Base-by-base conservation (phyloP, 2,888 invertebrate species). In the Apotomis turbidana region DNA sequence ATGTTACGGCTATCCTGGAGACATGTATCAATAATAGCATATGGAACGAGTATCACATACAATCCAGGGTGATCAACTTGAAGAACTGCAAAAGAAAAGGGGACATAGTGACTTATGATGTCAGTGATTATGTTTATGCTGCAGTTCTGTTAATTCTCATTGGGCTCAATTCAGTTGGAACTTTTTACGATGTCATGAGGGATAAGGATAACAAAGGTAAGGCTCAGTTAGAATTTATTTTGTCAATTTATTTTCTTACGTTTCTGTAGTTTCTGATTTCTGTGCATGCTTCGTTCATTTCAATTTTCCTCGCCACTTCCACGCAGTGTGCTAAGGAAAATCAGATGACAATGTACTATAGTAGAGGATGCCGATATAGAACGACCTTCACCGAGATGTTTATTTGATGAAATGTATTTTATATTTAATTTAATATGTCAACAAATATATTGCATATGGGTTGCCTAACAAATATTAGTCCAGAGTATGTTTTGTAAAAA, bases 21-120 rank as follows among this genome's bases (percentile, higher is more conserved):
- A 70, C 59, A 1, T 76, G 76, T 70, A 60, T 74, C 4, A 76
- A 76, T 52, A 63, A 66, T 5, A 64, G 73, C 12, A 46, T 75
- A 3, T 74, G 74, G 74, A 61, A 60, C 9, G 64, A 68, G 9
- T 70, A 73, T 38, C 12, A 57, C 10, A n/a, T 75, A 46, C 57
- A 75, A 12, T 60, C 64, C 3, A 62, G 9, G n/a, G 10, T 68
- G 5, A 38, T 46, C 36, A 57, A 68, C 2, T 10, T 49, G 49
- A 49, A 49, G 10, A 10, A 0, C 6, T 49, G 49, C 9, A 64
- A 71, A 15, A 75, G 59, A 1, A 12, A 49, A 49, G 63, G 51
- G 8, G 58, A 70, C 3, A 46, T 9, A 13, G 15, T 52, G 8
- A 61, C 52, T 13, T 54, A 52, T 5, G 52, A 44, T n/a, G 10